Evolutionary conservation across 1,140 invertebrate species (phyloP).

Genomic region (Ceratina calcarata): DNA sequence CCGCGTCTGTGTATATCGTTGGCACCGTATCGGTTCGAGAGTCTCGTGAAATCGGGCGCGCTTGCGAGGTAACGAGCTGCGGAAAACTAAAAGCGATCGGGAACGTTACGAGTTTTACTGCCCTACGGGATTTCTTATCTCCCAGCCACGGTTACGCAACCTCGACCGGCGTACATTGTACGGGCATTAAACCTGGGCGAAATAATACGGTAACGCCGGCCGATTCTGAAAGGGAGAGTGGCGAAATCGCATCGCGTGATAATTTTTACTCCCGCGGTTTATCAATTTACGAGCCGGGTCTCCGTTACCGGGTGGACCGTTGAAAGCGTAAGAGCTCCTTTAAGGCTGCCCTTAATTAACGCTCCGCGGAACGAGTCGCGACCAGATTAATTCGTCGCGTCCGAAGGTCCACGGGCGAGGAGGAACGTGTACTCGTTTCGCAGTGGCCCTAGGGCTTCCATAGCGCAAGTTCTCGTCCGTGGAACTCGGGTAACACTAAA

Average conservation of each 20-base stretch:
- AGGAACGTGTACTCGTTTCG: slow-evolving; percentile 62
- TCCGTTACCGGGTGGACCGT: too few species aligned
- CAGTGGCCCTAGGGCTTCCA: slow-evolving; percentile 60
- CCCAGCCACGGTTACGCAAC: slow-evolving; percentile 53
- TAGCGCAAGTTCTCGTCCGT: slow-evolving; percentile 51
- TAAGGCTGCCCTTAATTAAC: slow-evolving; percentile 60
- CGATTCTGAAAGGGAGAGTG: slow-evolving; percentile 54
- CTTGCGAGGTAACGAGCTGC: slow-evolving; percentile 27
- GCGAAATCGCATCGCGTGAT: not conserved
- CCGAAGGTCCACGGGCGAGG: slow-evolving; percentile 58
- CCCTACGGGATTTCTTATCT: slow-evolving; percentile 68
- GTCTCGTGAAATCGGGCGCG: slow-evolving; percentile 54
- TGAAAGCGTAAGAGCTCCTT: not conserved
- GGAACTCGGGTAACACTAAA: slow-evolving; percentile 68
- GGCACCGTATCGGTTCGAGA: slow-evolving; percentile 1
- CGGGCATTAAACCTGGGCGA: slow-evolving; percentile 51
- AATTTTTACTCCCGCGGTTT: too few species aligned
- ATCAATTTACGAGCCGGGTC: too few species aligned
- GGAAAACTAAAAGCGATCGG: slow-evolving; percentile 64
- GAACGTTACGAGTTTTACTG: slow-evolving; percentile 62
- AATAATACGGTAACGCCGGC: slow-evolving; percentile 57
- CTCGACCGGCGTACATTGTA: slow-evolving; percentile 57
- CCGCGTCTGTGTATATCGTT: not conserved
- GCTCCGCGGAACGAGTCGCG: slow-evolving; percentile 44
- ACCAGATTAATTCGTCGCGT: slow-evolving; percentile 61